phyloP scores from a whole-genome alignment of 2,113 vertebrate species.

The human region DNA sequence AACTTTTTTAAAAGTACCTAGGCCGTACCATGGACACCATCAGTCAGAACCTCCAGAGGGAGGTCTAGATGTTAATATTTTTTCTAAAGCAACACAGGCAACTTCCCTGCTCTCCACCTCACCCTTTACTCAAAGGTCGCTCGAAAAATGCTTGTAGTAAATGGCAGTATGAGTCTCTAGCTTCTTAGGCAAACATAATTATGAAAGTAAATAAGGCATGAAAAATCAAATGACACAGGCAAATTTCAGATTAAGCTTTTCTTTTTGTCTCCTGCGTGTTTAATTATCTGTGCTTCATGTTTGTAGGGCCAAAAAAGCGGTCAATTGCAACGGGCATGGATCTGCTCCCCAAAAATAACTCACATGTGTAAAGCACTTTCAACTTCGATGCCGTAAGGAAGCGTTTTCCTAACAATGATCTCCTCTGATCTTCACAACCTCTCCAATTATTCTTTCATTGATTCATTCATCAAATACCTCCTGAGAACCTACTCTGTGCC shows the following conservation, averaged over 20 bases:
- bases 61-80: neutral
- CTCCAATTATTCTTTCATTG: neutral
- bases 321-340: neutral
- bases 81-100: neutral
- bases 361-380: neutral
- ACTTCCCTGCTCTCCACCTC: neutral
- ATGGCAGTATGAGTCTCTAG: neutral
- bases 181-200: slow-evolving; percentile 35
- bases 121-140: neutral
- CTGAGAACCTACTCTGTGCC: neutral
- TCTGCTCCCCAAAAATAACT: neutral
- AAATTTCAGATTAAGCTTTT: neutral
- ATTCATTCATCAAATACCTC: neutral
- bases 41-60: neutral
- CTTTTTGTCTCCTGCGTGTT: neutral
- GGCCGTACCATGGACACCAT: neutral
- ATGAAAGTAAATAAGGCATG: slow-evolving; percentile 28
- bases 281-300: neutral
- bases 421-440: neutral
- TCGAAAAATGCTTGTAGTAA: neutral
- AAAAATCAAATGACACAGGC: neutral
- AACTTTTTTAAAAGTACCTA: neutral
- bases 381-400: neutral
- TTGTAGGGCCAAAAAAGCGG: neutral
- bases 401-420: neutral